These are phyloP conservation scores for Thereva nobilitata DNA, from an alignment of 2,888 invertebrate species.

Conservation along the genomic window DNA sequence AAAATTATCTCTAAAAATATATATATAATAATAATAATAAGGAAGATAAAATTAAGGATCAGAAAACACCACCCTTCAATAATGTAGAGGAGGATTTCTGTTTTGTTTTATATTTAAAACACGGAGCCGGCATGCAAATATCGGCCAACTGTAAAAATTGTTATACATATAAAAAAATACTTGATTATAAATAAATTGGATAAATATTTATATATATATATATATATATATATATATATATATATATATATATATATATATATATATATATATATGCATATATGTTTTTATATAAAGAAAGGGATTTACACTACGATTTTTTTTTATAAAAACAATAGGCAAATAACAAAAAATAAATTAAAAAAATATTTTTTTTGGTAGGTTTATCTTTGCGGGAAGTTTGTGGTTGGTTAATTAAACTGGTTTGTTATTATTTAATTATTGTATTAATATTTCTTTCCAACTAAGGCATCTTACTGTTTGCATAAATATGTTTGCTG, in stretches of 20 bases:
- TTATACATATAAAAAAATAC: slow-evolving; percentile 38
- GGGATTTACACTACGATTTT: no score
- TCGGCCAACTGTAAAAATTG: slow-evolving; percentile 60
- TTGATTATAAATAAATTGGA: slow-evolving; percentile 36
- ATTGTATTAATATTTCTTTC: no score
- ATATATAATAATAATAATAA: slow-evolving; percentile 21
- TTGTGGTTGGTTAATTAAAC: no score
- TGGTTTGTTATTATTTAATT: no score
- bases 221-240: no score
- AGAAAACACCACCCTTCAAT: slow-evolving; percentile 41
- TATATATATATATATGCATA: slow-evolving; percentile 1
- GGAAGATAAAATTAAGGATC: slow-evolving; percentile 22
- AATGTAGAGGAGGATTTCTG: slow-evolving; percentile 32
- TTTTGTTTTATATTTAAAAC: slow-evolving; percentile 53
- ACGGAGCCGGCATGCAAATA: slow-evolving; percentile 61
- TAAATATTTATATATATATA: slow-evolving; percentile 21
- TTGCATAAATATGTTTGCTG: no score
- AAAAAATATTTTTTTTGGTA: no score
- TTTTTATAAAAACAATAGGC: no score
- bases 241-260: slow-evolving; percentile 6
- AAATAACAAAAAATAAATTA: no score
- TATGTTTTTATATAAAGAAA: no score
- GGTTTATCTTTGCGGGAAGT: no score
- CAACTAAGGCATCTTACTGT: no score
- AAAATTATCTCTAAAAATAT: slow-evolving; percentile 14